A percentile compares a stretch with the other conserved stretches of the same genome.
These are phyloP conservation scores for Idaea biselata DNA, from an alignment of 2,888 invertebrate genomes.

Conservation along the genomic window DNA sequence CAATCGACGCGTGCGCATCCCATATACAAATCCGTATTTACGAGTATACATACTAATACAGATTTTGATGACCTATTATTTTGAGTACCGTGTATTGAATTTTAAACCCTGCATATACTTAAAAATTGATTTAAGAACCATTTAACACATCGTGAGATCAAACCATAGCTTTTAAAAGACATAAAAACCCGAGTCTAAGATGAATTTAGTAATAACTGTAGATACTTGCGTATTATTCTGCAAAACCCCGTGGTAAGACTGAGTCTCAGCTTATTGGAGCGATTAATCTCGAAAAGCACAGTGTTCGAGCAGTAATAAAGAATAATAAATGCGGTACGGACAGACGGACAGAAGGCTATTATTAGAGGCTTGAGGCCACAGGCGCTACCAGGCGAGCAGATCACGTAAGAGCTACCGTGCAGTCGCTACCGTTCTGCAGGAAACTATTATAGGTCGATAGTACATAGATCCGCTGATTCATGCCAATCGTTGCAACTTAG, in stretches of 20 bases:
- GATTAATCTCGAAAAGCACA: conserved; percentile 32
- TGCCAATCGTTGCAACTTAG: neutral
- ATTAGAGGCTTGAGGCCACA: conserved; percentile 41
- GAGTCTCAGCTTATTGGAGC: conserved; percentile 18
- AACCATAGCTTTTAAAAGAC: neutral
- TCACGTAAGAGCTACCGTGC: conserved; percentile 45
- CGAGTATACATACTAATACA: conserved; percentile 16
- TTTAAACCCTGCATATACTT: conserved; percentile 6
- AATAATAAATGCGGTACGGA: conserved; percentile 38
- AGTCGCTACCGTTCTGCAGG: conserved; percentile 31
- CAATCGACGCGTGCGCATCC: conserved; percentile 28
- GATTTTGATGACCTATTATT: conserved; percentile 27
- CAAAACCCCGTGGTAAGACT: neutral
- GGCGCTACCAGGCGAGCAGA: conserved; percentile 48
- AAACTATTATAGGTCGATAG: conserved; percentile 31
- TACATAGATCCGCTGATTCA: conserved; percentile 8
- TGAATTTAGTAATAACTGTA: neutral
- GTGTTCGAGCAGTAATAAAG: conserved; percentile 35
- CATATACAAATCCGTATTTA: conserved; percentile 15
- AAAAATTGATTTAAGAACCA: neutral
- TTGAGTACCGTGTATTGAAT: conserved; percentile 24
- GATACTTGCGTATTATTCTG: neutral
- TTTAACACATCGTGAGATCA: neutral
- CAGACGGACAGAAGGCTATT: conserved; percentile 34
- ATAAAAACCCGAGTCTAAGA: neutral